These are phyloP conservation scores for Bombus cullumanus DNA, from an alignment of 1,140 invertebrate genomes.

Conservation along the genomic window DNA sequence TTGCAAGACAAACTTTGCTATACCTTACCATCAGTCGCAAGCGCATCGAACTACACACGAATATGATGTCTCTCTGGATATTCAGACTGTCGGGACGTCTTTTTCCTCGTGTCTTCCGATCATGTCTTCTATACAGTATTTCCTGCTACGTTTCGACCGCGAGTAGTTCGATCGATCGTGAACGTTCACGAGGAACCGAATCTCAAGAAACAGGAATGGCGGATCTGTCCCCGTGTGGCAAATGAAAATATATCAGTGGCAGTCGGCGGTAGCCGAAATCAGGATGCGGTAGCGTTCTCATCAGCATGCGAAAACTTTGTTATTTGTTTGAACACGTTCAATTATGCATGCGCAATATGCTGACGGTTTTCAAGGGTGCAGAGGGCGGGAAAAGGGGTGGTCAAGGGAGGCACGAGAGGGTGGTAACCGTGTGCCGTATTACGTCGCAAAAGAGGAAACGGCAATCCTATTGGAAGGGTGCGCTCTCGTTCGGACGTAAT, in stretches of 20 bases:
- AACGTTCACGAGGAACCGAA: conserved; percentile 2
- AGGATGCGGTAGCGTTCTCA: conserved; percentile 72
- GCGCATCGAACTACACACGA: background rate
- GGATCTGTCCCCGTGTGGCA: conserved; percentile 59
- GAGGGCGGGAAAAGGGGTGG: background rate
- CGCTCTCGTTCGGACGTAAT: conserved; percentile 65
- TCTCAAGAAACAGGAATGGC: conserved; percentile 1
- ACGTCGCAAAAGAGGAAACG: conserved; percentile 50
- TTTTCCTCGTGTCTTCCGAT: background rate
- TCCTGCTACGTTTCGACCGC: background rate
- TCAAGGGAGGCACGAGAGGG: conserved; percentile 8
- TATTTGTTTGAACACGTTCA: conserved; percentile 82
- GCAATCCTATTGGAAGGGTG: conserved; percentile 57
- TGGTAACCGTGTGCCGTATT: conserved; percentile 20
- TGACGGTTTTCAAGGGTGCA: conserved; percentile 64
- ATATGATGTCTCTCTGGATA: background rate
- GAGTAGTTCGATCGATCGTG: conserved; percentile 18
- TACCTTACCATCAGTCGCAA: background rate
- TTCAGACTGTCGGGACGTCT: background rate
- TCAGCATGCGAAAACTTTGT: conserved; percentile 82
- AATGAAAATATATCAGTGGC: conserved; percentile 80
- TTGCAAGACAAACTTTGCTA: background rate
- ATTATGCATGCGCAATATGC: conserved; percentile 83
- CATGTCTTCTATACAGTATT: background rate
- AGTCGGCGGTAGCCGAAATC: conserved; percentile 76